phyloP scores from a whole-genome alignment of 2,113 vertebrate species.

The Holacanthus passer region DNA sequence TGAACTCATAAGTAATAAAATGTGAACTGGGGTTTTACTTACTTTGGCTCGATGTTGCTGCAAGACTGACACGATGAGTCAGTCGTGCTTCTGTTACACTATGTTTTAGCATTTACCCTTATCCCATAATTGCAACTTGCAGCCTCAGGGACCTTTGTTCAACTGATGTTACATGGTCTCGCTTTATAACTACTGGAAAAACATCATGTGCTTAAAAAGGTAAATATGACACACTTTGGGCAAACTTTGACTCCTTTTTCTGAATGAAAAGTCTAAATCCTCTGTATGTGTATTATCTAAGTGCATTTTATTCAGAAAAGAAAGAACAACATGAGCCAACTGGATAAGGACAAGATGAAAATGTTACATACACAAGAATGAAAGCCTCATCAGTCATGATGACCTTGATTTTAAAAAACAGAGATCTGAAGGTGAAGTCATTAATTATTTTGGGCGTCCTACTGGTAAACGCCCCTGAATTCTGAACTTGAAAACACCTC shows the following conservation, averaged over 20 bases:
- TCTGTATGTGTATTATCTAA: not conserved
- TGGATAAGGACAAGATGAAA: not conserved
- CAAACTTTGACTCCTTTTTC: too few relatives aligned
- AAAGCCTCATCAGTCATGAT: constrained; percentile 24
- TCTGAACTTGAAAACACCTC: not conserved
- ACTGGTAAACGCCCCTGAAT: not conserved
- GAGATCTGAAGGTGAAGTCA: constrained; percentile 11
- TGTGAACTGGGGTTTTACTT: too few relatives aligned
- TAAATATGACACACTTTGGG: not conserved
- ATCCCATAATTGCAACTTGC: too few relatives aligned
- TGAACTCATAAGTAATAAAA: not conserved
- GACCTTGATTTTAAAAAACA: not conserved
- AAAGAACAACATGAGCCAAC: not conserved
- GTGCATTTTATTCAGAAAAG: not conserved
- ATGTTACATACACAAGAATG: not conserved
- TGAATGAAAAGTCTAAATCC: too few relatives aligned
- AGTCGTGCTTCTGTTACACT: too few relatives aligned
- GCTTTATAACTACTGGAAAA: not conserved
- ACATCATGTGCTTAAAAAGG: not conserved
- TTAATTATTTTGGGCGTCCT: constrained; percentile 23
- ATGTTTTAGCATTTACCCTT: too few relatives aligned
- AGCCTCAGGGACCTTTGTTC: not conserved
- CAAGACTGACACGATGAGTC: not conserved
- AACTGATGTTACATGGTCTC: not conserved
- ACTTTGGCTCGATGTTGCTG: too few relatives aligned